Percentiles rank a stretch among this genome's conserved stretches.
These are phyloP conservation scores for Apantesis nais DNA, from an alignment of 2,888 invertebrate species.

Conservation along the genomic window DNA sequence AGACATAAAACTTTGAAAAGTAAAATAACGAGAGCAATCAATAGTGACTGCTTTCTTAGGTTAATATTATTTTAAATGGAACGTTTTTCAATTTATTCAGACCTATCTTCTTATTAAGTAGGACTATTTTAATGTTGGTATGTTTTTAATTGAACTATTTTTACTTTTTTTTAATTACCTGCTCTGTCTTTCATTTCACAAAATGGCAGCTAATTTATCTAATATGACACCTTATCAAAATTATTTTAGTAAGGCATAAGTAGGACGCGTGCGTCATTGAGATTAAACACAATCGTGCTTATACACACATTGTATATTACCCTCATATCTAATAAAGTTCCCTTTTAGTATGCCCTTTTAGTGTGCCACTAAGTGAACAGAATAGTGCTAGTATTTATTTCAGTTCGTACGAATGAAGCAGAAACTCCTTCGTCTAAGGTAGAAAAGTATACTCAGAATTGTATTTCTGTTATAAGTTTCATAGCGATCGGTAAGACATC, in stretches of 20 bases:
- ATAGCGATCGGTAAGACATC: not conserved
- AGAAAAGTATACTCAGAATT: not conserved
- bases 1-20: not conserved
- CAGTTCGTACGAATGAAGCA: not conserved
- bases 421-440: not conserved
- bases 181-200: not conserved
- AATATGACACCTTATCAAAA: conserved; percentile 7
- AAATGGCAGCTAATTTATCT: conserved; percentile 5
- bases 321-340: not conserved
- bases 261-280: conserved; percentile 5
- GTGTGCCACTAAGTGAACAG: not conserved
- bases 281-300: conserved; percentile 7
- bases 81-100: not conserved
- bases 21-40: not conserved
- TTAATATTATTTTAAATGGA: conserved; percentile 4
- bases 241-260: not conserved
- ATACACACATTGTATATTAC: conserved; percentile 3
- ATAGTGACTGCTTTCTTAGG: not conserved
- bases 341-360: not conserved
- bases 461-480: not conserved
- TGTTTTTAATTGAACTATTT: conserved; percentile 9
- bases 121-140: not conserved
- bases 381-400: not conserved
- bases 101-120: conserved; percentile 6
- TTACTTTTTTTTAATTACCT: not conserved